Evolutionary conservation across 2,797 vertebrate genomes (phyloP).

Genomic region (Oreonectes daqikongensis): DNA sequence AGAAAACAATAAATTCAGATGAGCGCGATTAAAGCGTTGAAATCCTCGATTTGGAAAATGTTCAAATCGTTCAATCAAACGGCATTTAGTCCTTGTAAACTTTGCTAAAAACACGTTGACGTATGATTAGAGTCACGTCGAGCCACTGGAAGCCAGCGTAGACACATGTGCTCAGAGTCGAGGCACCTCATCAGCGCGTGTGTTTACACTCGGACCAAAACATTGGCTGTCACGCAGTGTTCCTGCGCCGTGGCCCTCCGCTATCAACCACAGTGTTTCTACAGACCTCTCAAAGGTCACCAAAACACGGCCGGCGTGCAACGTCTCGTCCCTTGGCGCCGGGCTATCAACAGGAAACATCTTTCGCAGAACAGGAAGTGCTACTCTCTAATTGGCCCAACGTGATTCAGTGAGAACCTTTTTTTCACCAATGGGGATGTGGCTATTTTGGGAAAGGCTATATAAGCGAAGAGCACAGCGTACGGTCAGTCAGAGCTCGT

Average conservation of each 20-base stretch:
- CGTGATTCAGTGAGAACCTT: slow-evolving; percentile 74
- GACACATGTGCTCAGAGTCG: slow-evolving; percentile 52
- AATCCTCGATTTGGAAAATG: slow-evolving; percentile 5
- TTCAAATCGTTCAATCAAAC: slow-evolving; percentile 7
- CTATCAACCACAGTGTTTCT: slow-evolving; percentile 67
- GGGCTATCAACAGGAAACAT: slow-evolving; percentile 92
- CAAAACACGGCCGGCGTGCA: slow-evolving; percentile 59
- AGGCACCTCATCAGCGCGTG: slow-evolving; percentile 37
- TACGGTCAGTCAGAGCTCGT: slow-evolving; percentile 21
- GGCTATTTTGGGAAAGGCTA: slow-evolving; percentile 89
- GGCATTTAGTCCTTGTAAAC: slow-evolving; percentile 18
- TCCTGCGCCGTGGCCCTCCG: slow-evolving; percentile 58
- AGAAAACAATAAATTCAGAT: slow-evolving; percentile 5
- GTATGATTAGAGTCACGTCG: slow-evolving; percentile 18
- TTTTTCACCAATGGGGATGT: slow-evolving; percentile 74
- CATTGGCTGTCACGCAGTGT: slow-evolving; percentile 62
- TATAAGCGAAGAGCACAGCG: slow-evolving; percentile 74
- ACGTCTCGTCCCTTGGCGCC: slow-evolving; percentile 60
- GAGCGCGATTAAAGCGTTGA: not conserved
- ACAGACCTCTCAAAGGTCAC: slow-evolving; percentile 60
- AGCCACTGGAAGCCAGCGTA: slow-evolving; percentile 9
- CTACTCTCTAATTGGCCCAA: slow-evolving; percentile 76
- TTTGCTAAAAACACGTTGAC: slow-evolving; percentile 18
- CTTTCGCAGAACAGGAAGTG: slow-evolving; percentile 87
- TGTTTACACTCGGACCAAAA: slow-evolving; percentile 66